These are phyloP conservation scores for Alouatta palliata DNA, from an alignment of 2,113 vertebrate genomes.

Conservation along the genomic window DNA sequence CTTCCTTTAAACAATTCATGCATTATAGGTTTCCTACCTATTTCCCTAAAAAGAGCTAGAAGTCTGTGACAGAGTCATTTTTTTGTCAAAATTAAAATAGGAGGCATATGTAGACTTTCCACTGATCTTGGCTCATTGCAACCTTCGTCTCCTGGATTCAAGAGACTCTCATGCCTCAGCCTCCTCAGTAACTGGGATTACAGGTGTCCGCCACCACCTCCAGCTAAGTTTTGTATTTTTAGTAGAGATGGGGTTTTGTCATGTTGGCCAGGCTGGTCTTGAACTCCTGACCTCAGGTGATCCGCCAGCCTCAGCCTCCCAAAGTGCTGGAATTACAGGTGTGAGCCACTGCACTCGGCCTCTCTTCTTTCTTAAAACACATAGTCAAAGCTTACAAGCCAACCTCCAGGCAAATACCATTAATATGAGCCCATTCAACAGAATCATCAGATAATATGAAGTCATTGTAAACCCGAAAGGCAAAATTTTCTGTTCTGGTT, in stretches of 20 bases:
- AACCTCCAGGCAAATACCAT: background rate
- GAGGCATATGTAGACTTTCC: background rate
- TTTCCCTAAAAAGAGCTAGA: background rate
- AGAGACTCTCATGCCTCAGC: too few species aligned
- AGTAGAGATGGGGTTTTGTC: too few species aligned
- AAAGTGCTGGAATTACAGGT: too few species aligned
- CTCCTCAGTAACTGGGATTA: too few species aligned
- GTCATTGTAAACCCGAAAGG: background rate
- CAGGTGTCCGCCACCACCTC: too few species aligned
- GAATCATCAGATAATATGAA: background rate
- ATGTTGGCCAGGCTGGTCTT: too few species aligned
- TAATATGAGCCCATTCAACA: background rate
- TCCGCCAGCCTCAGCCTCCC: too few species aligned
- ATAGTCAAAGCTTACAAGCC: background rate
- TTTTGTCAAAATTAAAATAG: background rate
- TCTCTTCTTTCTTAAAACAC: background rate
- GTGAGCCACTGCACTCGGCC: background rate
- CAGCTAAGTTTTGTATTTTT: too few species aligned
- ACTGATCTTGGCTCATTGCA: background rate
- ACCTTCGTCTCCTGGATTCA: too few species aligned
- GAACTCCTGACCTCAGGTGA: too few species aligned
- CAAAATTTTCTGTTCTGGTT: background rate
- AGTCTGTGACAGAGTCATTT: background rate
- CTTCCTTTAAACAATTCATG: slow-evolving; percentile 10
- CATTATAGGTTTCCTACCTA: background rate